These are phyloP conservation scores for Oceanodroma leucorhoa DNA, from an alignment of 2,797 vertebrate genomes.

Conservation along the genomic window DNA sequence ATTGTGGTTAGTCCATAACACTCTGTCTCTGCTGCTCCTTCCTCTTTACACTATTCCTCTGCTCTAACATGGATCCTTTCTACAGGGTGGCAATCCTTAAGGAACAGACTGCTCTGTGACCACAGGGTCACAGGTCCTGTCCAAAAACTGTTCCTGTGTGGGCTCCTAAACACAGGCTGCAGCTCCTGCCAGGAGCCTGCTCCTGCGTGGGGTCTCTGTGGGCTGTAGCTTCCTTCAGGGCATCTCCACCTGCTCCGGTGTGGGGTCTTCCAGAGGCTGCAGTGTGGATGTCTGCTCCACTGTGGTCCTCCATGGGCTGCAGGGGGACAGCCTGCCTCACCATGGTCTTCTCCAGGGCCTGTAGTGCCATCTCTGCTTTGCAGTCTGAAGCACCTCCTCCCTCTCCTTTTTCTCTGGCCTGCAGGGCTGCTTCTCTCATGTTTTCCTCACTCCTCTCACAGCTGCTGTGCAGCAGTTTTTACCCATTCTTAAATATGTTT, in stretches of 20 bases:
- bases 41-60: neutral
- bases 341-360: too few species aligned
- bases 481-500: neutral
- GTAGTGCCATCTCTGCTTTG: too few species aligned
- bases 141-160: rapidly evolving
- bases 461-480: neutral
- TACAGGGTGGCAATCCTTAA: neutral
- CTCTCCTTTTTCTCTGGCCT: neutral
- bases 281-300: neutral
- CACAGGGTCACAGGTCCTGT: neutral
- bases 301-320: neutral
- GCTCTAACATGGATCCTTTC: neutral
- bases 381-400: neutral
- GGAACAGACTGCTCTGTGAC: neutral
- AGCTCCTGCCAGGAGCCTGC: neutral
- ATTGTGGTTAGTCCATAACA: neutral
- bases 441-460: neutral
- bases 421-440: neutral
- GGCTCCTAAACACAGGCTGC: neutral
- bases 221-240: neutral
- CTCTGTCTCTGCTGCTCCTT: neutral
- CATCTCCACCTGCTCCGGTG: rapidly evolving
- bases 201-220: rapidly evolving
- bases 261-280: neutral
- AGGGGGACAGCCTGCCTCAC: neutral